These are phyloP conservation scores for Psococerastis gibbosa DNA, from an alignment of 2,888 invertebrate genomes.

Conservation along the genomic window DNA sequence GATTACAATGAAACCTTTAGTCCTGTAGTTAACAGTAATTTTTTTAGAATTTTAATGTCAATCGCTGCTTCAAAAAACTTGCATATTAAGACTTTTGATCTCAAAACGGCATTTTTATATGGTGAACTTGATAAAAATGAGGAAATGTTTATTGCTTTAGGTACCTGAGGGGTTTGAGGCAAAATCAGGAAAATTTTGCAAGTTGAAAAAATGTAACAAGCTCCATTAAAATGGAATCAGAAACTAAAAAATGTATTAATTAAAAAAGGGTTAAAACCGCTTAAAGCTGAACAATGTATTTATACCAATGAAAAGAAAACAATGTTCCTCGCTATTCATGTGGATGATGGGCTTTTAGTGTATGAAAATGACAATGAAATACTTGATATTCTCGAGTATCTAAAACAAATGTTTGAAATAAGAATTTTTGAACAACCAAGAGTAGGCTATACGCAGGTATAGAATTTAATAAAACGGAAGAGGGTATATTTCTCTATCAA, in stretches of 20 bases:
- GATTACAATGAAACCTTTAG: slow-evolving; percentile 19
- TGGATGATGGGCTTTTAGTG: slow-evolving; percentile 17
- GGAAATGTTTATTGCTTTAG: slow-evolving; percentile 15
- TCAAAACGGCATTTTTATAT: slow-evolving; percentile 17
- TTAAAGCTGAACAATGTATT: slow-evolving; percentile 13
- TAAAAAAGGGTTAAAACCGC: slow-evolving; percentile 11
- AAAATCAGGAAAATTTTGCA: slow-evolving; percentile 11
- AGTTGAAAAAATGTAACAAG: slow-evolving; percentile 14
- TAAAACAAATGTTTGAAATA: slow-evolving; percentile 17
- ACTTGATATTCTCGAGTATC: slow-evolving; percentile 13
- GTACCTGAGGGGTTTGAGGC: slow-evolving; percentile 15
- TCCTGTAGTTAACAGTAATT: slow-evolving; percentile 19
- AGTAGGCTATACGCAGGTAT: slow-evolving; percentile 16
- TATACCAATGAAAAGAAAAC: slow-evolving; percentile 12
- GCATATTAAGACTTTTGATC: slow-evolving; percentile 14
- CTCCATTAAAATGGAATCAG: slow-evolving; percentile 14
- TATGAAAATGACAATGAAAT: slow-evolving; percentile 14
- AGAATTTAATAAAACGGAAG: slow-evolving; percentile 13
- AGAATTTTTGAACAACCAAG: slow-evolving; percentile 13
- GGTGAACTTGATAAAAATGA: slow-evolving; percentile 16
- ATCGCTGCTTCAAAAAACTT: slow-evolving; percentile 14
- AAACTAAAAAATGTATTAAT: slow-evolving; percentile 12
- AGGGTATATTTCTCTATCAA: slow-evolving; percentile 13
- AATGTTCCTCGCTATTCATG: slow-evolving; percentile 16
- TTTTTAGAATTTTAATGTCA: slow-evolving; percentile 18